A percentile compares a stretch with the other conserved stretches of the same genome.
phyloP scores from a whole-genome alignment of 2,113 vertebrate species.

The Psilopsiagon aurifrons region DNA sequence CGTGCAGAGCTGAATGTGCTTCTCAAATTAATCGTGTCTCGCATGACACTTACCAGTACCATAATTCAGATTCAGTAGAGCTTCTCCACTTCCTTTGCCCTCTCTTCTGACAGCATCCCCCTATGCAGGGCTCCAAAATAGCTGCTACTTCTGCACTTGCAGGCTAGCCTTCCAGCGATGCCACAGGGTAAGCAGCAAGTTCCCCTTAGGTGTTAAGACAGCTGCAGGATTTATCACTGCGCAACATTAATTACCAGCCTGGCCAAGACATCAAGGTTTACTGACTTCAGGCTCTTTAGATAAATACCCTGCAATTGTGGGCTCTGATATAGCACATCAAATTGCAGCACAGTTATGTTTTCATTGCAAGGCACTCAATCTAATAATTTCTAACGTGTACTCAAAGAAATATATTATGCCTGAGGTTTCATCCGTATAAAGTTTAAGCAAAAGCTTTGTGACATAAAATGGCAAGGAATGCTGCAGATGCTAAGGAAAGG shows the following conservation, averaged over 20 bases:
- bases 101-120: background rate
- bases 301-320: background rate
- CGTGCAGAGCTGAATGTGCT: background rate
- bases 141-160: background rate
- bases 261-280: slow-evolving; percentile 3
- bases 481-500: background rate
- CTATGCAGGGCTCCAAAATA: background rate
- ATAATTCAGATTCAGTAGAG: background rate
- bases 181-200: background rate
- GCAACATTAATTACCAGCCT: background rate
- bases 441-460: background rate
- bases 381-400: slow-evolving; percentile 11
- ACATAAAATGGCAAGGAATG: background rate
- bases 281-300: background rate
- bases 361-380: background rate
- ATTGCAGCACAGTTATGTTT: background rate
- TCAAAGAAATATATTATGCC: background rate
- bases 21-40: background rate
- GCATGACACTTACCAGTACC: background rate
- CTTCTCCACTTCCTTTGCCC: background rate
- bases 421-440: background rate
- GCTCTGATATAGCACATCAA: background rate
- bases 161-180: background rate
- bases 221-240: background rate
- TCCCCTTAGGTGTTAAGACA: background rate